Percentiles rank a stretch among this genome's conserved stretches.
phyloP scores from a whole-genome alignment of 1,140 invertebrate species.

The Mycetomoellerius zeteki region DNA sequence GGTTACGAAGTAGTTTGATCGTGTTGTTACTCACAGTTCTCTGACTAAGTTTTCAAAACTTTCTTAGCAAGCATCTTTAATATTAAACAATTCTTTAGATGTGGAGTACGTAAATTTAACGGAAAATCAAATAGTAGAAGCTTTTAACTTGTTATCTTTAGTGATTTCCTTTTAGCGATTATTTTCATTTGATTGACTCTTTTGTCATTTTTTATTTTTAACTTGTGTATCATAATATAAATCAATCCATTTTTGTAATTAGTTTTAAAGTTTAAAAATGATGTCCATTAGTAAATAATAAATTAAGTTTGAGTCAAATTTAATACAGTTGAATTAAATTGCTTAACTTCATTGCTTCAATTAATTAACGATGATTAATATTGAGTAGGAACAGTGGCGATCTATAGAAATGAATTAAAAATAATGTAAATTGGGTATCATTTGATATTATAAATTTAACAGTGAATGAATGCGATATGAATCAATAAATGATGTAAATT shows the following conservation, averaged over 20 bases:
- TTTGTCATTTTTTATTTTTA: neutral
- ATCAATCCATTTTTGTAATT: too few relatives aligned
- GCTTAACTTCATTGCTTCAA: too few relatives aligned
- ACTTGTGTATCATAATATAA: too few relatives aligned
- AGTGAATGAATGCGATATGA: neutral
- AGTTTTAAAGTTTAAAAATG: too few relatives aligned
- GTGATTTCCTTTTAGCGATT: neutral
- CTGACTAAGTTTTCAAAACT: conserved; percentile 40
- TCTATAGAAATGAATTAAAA: too few relatives aligned
- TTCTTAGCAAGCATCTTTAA: conserved; percentile 18
- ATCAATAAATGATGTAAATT: neutral
- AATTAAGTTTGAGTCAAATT: too few relatives aligned
- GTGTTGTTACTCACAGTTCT: conserved; percentile 1
- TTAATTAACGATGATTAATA: too few relatives aligned
- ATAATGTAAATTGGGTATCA: too few relatives aligned
- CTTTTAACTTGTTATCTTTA: neutral
- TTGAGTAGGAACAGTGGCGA: too few relatives aligned
- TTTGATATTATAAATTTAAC: too few relatives aligned
- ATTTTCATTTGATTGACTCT: neutral
- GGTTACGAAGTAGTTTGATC: conserved; percentile 27
- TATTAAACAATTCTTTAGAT: conserved; percentile 35
- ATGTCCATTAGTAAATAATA: too few relatives aligned
- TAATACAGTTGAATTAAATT: too few relatives aligned
- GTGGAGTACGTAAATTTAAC: conserved; percentile 17
- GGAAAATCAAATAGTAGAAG: neutral